phyloP scores from a whole-genome alignment of 2,888 invertebrate genomes.

The Orthosia gracilis region DNA sequence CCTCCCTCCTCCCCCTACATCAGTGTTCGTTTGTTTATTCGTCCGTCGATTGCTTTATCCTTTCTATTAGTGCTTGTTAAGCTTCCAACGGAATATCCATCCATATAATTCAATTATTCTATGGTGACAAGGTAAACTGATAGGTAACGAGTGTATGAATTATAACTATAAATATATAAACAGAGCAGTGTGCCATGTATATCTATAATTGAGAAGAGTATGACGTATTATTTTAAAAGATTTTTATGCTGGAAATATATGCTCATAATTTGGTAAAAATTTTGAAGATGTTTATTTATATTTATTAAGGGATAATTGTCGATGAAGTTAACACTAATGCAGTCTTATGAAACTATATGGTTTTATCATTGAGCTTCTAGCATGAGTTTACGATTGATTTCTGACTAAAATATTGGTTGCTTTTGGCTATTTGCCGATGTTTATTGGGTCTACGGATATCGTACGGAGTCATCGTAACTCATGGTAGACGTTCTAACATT shows the following conservation, averaged over 20 bases:
- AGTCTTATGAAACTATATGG: constrained; percentile 83
- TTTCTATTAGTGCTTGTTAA: constrained; percentile 86
- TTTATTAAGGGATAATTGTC: constrained; percentile 84
- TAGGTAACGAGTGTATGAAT: constrained; percentile 85
- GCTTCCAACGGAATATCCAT: constrained; percentile 89
- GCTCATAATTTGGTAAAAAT: constrained; percentile 90
- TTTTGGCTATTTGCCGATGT: constrained; percentile 38
- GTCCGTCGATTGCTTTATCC: constrained; percentile 68
- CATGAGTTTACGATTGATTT: constrained; percentile 59
- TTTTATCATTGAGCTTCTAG: constrained; percentile 64
- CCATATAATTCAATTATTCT: constrained; percentile 91
- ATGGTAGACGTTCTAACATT: constrained; percentile 57
- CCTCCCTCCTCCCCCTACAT: constrained; percentile 1
- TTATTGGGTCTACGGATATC: constrained; percentile 9
- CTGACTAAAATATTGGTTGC: constrained; percentile 13
- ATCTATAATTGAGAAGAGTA: constrained; percentile 87
- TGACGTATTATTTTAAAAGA: constrained; percentile 87
- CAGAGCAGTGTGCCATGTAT: constrained; percentile 90
- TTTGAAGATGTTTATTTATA: constrained; percentile 90
- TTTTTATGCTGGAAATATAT: constrained; percentile 89
- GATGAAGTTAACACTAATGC: constrained; percentile 77
- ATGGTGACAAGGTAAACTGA: constrained; percentile 90
- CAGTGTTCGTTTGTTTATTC: constrained; percentile 57
- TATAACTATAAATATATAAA: constrained; percentile 83
- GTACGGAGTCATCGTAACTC: constrained; percentile 26